Conservation (phyloP, 2,797 vertebrate genomes). For the Malurus leucopterus region DNA sequence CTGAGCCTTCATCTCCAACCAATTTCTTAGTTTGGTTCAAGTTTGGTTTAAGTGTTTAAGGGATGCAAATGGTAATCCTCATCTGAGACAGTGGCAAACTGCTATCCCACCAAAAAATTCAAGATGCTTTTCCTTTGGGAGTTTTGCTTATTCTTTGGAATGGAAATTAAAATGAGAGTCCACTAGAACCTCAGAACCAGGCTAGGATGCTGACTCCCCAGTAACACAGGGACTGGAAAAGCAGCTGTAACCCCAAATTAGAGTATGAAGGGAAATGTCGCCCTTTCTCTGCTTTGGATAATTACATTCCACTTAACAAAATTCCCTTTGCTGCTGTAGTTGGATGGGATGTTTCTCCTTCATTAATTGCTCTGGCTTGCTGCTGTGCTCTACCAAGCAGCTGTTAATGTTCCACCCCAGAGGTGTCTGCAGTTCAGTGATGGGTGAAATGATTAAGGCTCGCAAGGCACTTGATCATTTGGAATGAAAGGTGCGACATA, state of each 20-base stretch:
- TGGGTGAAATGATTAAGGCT: slow-evolving; percentile 53
- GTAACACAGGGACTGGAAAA: background rate
- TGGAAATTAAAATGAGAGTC: background rate
- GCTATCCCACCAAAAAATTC: background rate
- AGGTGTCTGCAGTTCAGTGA: slow-evolving; percentile 49
- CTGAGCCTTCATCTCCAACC: background rate
- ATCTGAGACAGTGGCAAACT: background rate
- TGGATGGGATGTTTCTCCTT: slow-evolving; percentile 24
- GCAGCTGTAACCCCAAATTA: background rate
- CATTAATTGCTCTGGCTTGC: slow-evolving; percentile 39
- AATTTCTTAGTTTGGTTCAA: background rate
- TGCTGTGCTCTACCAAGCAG: slow-evolving; percentile 34
- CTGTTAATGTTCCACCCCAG: slow-evolving; percentile 53
- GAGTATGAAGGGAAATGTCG: background rate
- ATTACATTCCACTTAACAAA: slow-evolving; percentile 41
- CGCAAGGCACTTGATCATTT: slow-evolving; percentile 27
- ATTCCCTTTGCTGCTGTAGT: slow-evolving; percentile 15
- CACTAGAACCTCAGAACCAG: background rate
- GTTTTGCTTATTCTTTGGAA: background rate
- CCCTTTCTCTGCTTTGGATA: slow-evolving; percentile 13
- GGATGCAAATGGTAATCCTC: background rate
- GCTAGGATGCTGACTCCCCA: background rate
- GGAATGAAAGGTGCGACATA: slow-evolving; percentile 43
- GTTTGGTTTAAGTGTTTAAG: background rate
- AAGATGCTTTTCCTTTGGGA: background rate